Conservation (phyloP, 1,140 invertebrate species). For the Rhagoletis pomonella region DNA sequence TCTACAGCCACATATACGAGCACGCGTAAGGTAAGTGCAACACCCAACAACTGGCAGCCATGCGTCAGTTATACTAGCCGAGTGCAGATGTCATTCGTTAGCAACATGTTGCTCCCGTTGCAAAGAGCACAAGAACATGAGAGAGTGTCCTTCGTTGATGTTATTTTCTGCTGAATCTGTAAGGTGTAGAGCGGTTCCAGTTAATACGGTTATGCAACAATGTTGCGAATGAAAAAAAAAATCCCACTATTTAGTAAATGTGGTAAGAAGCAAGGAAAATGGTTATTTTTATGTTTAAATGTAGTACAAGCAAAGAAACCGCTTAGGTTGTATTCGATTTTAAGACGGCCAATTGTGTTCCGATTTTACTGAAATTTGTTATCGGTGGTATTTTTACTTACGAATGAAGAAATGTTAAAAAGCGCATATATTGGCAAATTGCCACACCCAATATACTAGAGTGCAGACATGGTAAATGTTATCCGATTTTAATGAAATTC, state of each 20-base stretch:
- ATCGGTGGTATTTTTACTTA: too few relatives aligned
- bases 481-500: too few relatives aligned
- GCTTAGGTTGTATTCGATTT: too few relatives aligned
- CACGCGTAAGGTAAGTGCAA: background rate
- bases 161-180: background rate
- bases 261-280: too few relatives aligned
- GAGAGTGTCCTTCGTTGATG: background rate
- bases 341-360: too few relatives aligned
- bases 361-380: too few relatives aligned
- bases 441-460: too few relatives aligned
- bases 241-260: background rate
- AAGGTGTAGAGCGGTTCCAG: background rate
- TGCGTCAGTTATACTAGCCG: background rate
- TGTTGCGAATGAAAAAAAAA: background rate
- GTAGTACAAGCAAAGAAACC: too few relatives aligned
- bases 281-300: too few relatives aligned
- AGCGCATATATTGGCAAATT: too few relatives aligned
- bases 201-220: background rate
- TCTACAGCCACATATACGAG: background rate
- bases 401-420: too few relatives aligned
- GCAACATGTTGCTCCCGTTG: background rate
- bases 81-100: background rate
- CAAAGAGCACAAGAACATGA: background rate
- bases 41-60: background rate
- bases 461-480: too few relatives aligned